A percentile compares a stretch with the other conserved stretches of the same genome.
Evolutionary conservation across 2,797 vertebrate species (phyloP).

Genomic region (Nannoperca australis): DNA sequence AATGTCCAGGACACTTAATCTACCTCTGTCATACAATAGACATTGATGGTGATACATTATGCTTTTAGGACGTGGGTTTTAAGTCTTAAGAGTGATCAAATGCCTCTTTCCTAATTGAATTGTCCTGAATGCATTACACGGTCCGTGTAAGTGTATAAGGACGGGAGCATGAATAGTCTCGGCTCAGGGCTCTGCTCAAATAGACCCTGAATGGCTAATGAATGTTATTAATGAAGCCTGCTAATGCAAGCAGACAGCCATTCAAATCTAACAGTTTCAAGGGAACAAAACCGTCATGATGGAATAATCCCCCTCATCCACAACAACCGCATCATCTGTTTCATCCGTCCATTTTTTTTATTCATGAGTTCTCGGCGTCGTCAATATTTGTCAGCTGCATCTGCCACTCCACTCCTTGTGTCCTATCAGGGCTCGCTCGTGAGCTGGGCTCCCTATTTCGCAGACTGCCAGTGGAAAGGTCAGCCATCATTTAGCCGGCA

Average conservation of each 20-base stretch:
- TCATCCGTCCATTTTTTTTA: constrained; percentile 60
- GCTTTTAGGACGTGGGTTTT: constrained; percentile 71
- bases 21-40: constrained; percentile 66
- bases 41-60: constrained; percentile 81
- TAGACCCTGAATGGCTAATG: constrained; percentile 74
- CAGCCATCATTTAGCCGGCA: constrained; percentile 75
- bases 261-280: constrained; percentile 63
- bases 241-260: constrained; percentile 72
- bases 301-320: constrained; percentile 51
- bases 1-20: constrained; percentile 65
- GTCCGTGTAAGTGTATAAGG: constrained; percentile 71
- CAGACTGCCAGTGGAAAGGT: constrained; percentile 77
- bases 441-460: constrained; percentile 42
- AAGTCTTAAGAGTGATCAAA: constrained; percentile 80
- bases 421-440: constrained; percentile 49
- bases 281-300: constrained; percentile 49
- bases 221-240: constrained; percentile 77
- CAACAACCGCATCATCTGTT: constrained; percentile 56
- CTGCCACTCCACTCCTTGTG: constrained; percentile 50
- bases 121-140: constrained; percentile 73
- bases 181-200: constrained; percentile 49
- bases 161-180: constrained; percentile 58
- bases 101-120: constrained; percentile 82
- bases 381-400: constrained; percentile 65
- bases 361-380: constrained; percentile 61